phyloP scores from a whole-genome alignment of 2,797 vertebrate genomes.

The Mus caroli region DNA sequence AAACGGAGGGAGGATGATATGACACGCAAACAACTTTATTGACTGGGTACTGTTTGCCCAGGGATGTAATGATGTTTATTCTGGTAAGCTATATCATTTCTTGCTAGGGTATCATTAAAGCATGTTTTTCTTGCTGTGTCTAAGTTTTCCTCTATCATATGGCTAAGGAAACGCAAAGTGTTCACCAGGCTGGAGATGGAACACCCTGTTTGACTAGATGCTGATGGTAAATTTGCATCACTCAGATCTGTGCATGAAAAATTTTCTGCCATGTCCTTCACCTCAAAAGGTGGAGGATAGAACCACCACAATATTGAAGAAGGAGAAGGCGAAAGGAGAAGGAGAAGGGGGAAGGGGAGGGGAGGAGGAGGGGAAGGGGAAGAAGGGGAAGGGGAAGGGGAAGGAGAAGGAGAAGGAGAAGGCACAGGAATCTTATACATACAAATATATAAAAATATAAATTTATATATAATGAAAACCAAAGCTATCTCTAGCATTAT shows the following conservation, averaged over 20 bases:
- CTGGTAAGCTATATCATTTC: background rate
- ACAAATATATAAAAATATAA: no score
- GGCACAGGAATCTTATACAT: no score
- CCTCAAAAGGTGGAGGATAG: background rate
- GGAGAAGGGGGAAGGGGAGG: no score
- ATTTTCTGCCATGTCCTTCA: background rate
- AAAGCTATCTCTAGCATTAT: background rate
- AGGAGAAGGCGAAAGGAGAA: no score
- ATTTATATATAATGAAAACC: background rate
- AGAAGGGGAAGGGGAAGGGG: no score
- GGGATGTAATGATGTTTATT: background rate
- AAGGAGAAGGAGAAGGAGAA: no score
- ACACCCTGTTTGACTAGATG: background rate
- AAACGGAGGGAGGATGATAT: background rate
- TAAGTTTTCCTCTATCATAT: background rate
- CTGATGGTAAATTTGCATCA: background rate
- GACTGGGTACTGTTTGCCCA: background rate
- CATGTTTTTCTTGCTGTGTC: background rate
- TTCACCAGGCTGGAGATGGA: background rate
- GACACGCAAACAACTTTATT: background rate
- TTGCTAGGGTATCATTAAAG: background rate
- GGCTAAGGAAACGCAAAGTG: background rate
- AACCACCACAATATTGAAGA: background rate
- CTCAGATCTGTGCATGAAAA: background rate
- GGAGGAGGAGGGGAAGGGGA: accelerated